Percentiles rank a stretch among this genome's conserved stretches.
Evolutionary conservation across 2,888 invertebrate species (phyloP).

Genomic region (Ochropleura plecta): DNA sequence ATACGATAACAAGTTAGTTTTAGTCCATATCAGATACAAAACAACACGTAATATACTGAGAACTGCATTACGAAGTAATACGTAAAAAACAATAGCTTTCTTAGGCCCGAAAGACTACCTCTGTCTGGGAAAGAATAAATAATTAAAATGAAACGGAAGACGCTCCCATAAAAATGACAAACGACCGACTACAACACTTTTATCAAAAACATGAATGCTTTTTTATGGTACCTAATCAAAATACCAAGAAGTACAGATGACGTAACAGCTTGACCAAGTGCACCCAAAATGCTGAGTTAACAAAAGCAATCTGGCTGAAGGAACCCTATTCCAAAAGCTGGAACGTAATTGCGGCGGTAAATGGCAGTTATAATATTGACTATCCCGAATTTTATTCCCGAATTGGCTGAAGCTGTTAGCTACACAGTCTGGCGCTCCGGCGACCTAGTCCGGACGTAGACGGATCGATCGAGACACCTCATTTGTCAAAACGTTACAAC

Average conservation of each 20-base stretch:
- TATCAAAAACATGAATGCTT: slow-evolving; percentile 25
- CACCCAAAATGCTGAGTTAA: slow-evolving; percentile 11
- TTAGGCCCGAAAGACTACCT: slow-evolving; percentile 13
- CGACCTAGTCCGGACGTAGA: slow-evolving; percentile 35
- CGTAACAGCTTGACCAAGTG: slow-evolving; percentile 17
- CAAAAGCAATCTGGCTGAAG: background rate
- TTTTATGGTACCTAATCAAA: slow-evolving; percentile 28
- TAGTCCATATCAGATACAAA: slow-evolving; percentile 26
- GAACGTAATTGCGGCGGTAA: background rate
- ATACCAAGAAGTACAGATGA: slow-evolving; percentile 15
- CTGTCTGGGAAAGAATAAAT: slow-evolving; percentile 38
- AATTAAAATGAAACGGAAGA: slow-evolving; percentile 41
- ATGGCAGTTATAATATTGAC: slow-evolving; percentile 18
- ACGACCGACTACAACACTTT: slow-evolving; percentile 27
- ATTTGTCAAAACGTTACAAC: slow-evolving; percentile 41
- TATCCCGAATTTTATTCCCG: slow-evolving; percentile 16
- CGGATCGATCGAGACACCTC: slow-evolving; percentile 48
- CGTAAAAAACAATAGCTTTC: slow-evolving; percentile 43
- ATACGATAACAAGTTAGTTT: slow-evolving; percentile 24
- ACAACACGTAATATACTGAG: slow-evolving; percentile 18
- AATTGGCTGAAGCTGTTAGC: slow-evolving; percentile 31
- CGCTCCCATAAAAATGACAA: slow-evolving; percentile 48
- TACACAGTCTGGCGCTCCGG: slow-evolving; percentile 26
- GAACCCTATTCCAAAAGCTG: slow-evolving; percentile 1
- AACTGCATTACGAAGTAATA: slow-evolving; percentile 12